A percentile compares a stretch with the other conserved stretches of the same genome.
Conservation (phyloP, 2,797 vertebrate genomes). For the Chelmon rostratus region DNA sequence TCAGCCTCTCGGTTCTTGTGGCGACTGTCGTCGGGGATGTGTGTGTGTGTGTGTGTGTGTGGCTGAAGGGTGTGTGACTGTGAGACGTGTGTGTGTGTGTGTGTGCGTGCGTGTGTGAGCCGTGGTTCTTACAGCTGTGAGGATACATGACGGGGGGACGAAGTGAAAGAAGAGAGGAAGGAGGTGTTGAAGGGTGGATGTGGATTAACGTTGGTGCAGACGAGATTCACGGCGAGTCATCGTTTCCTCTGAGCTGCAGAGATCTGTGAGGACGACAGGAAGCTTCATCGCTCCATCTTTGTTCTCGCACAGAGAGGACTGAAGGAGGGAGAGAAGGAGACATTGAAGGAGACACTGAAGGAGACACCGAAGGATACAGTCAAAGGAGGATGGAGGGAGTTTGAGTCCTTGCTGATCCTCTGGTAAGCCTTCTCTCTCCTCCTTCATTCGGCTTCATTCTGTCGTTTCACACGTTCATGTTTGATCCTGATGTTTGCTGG, state of each 20-base stretch:
- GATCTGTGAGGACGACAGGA: slow-evolving; percentile 43
- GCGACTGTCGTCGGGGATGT: slow-evolving; percentile 40
- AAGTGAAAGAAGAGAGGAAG: slow-evolving; percentile 22
- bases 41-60: slow-evolving; percentile 56
- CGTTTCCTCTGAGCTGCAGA: slow-evolving; percentile 38
- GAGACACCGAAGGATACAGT: slow-evolving; percentile 19
- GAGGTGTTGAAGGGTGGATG: slow-evolving; percentile 39
- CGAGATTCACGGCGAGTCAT: slow-evolving; percentile 20
- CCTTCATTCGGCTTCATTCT: background rate
- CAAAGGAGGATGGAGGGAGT: slow-evolving; percentile 45
- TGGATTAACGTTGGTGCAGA: slow-evolving; percentile 52
- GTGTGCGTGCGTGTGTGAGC: slow-evolving; percentile 34
- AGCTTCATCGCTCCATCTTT: slow-evolving; percentile 58
- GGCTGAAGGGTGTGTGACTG: slow-evolving; percentile 40
- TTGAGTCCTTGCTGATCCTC: slow-evolving; percentile 46
- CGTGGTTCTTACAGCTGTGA: slow-evolving; percentile 44
- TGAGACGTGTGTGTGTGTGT: slow-evolving; percentile 14
- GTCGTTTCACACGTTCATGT: background rate
- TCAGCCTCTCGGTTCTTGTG: slow-evolving; percentile 68
- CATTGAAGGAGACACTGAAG: slow-evolving; percentile 9
- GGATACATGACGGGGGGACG: slow-evolving; percentile 41
- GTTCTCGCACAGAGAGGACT: slow-evolving; percentile 27
- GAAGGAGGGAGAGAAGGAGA: background rate
- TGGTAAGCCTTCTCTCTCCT: slow-evolving; percentile 55
- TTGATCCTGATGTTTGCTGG: background rate